Evolutionary conservation across 2,113 vertebrate species (phyloP), one percentile per base, ranked within the genome.

Genomic region (Apus apus): DNA sequence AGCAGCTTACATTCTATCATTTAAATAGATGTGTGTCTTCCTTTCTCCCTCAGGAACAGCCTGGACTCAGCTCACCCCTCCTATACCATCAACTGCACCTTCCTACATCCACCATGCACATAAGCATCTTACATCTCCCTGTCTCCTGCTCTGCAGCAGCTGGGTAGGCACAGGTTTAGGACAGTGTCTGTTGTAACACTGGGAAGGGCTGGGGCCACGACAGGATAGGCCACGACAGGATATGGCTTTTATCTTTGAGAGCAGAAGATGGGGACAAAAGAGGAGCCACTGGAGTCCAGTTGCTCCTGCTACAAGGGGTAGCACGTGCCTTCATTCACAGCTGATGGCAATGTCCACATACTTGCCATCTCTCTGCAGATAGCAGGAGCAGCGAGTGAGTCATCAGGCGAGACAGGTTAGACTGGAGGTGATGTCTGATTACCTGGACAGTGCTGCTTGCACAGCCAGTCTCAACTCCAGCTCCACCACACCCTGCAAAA

Each of bases 41-140:
- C 83, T 26, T 80, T 85, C 64, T 95, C 57, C n/a, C 68, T 85
- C 57, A 64, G 29, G 40, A 57, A 48, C 77, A 91, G 75, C 36
- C 27, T 94, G 88, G 54, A 90, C 85, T 76, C 54, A 90, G 58
- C n/a, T 93, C 75, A 92, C 78, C 79, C 68, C 57, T 93, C 67
- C 64, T 74, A 17, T 18, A 64, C 26, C 58, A 85, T 38, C 61
- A 80, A 71, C 89, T 60, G 50, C 23, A 67, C 57, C 68, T 21
- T 56, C 60, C 76, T 43, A 71, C 43, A 57, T 13, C 34, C 38
- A 65, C 21, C 68, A 74, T 1, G 12, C 45, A 81, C 78, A 89
- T 53, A 61, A 6, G 4, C 38, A 53, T 29, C 23, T 43, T 46
- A 53, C 45, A 29, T 74, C 56, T 34, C 27, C 20, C 22, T 4